Evolutionary conservation across 2,797 vertebrate species (phyloP), one percentile per base, ranked within the genome.

Genomic region (Mergus octosetaceus): DNA sequence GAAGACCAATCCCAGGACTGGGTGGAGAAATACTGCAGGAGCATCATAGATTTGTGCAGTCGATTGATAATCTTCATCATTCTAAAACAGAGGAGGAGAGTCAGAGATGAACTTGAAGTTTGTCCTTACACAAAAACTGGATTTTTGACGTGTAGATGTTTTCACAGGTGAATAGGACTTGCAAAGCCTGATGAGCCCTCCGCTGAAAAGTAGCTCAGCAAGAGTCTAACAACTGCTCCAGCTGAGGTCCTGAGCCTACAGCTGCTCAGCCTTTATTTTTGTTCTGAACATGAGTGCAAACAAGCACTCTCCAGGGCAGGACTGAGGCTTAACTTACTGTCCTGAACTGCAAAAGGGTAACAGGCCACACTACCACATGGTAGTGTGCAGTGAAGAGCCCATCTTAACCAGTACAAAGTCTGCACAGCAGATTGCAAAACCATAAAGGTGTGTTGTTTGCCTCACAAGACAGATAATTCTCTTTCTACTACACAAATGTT

Each of bases 1-100:
- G 99, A 99, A 97, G 98, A 99, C 99, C 99, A 99, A 20, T 99
- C 98, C 99, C 99, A 99, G 90, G 98, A 99, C 96, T 97, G 98
- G 73, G 97, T 98, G 96, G 98, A 97, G 97, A 99, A 99, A 60
- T 99, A 99, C 97, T 99, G 99, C 96, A 99, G 92, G 89, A 99
- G 98, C 76, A 98, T 95, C 85, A 99, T 97, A 66, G 98, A 98
- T 92, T 98, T 99, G 93, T 99, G 98, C 71, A 99, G 98, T 25
- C 98, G 98, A 75, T 98, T 99, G 94, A 99, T 98, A 93, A 99
- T 98, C 78, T 98, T 98, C 98, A 98, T 98, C 99, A 99, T 99
- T 97, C 99, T 99, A 87, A 66, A 95, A 92, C 7, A 80, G 54
- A 84, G 43, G 2, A 68, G 38, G 15, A 77, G 17, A 1, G 2